These are phyloP conservation scores for Sebastes paucispinis DNA, from an alignment of 2,797 vertebrate species.

Conservation along the genomic window DNA sequence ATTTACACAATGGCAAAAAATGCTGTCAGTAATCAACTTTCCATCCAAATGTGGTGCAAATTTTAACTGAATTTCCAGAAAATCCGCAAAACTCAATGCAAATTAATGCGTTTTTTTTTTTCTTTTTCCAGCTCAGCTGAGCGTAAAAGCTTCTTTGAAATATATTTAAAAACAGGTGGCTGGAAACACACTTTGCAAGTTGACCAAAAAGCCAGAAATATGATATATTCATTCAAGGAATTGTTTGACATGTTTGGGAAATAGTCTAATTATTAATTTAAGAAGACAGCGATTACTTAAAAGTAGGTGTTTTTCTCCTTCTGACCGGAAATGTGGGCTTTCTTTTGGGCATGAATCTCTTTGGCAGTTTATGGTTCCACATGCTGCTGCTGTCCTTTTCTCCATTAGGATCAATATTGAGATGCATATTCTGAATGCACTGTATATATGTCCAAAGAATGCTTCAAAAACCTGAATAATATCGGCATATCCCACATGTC, in stretches of 20 bases:
- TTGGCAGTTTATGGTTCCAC: too few species aligned
- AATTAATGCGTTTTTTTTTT: fast-evolving
- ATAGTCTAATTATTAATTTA: background rate
- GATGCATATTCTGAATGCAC: too few species aligned
- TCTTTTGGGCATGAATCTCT: too few species aligned
- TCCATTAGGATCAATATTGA: too few species aligned
- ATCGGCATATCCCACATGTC: too few species aligned
- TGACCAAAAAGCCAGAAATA: background rate
- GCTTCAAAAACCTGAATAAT: too few species aligned
- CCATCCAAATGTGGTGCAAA: background rate
- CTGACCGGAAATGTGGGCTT: too few species aligned
- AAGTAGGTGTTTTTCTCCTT: too few species aligned
- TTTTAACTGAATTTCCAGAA: background rate
- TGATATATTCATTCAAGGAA: background rate
- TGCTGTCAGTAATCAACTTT: background rate
- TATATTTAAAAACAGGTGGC: too few species aligned
- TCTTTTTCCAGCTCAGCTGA: background rate
- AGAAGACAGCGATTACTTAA: too few species aligned
- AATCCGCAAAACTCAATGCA: background rate
- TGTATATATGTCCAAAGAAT: too few species aligned
- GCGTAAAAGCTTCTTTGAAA: background rate
- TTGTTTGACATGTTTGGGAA: background rate
- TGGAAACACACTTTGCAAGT: background rate
- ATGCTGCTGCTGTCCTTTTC: too few species aligned
- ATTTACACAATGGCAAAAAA: background rate